These are phyloP conservation scores for Slavum lentiscoides DNA, from an alignment of 2,888 invertebrate genomes.

Conservation along the genomic window DNA sequence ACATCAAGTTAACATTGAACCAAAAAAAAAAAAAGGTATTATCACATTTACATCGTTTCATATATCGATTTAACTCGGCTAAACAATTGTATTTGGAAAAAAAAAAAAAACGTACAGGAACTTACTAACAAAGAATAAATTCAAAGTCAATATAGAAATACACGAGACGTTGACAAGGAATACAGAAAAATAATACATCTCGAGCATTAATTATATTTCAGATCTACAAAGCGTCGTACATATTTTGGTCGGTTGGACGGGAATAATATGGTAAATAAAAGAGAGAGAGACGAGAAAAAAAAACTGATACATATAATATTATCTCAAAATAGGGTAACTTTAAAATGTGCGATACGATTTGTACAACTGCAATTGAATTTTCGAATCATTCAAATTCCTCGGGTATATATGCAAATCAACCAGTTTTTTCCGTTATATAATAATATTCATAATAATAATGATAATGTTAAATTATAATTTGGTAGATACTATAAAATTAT, in stretches of 20 bases:
- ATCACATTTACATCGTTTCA: constrained; percentile 41
- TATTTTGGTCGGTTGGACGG: constrained; percentile 25
- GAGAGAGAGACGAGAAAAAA: neutral
- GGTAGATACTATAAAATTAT: neutral
- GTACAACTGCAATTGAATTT: constrained; percentile 33
- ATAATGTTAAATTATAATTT: neutral
- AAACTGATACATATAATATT: constrained; percentile 30
- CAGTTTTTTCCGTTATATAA: neutral
- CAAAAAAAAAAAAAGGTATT: constrained; percentile 21
- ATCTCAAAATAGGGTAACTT: constrained; percentile 34
- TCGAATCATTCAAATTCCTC: constrained; percentile 13
- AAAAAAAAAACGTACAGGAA: constrained; percentile 34
- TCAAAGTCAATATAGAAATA: constrained; percentile 36
- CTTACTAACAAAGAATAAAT: constrained; percentile 27
- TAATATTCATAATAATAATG: neutral
- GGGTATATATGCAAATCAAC: neutral
- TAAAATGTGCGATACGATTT: constrained; percentile 38
- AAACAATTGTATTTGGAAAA: constrained; percentile 16
- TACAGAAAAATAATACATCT: constrained; percentile 1
- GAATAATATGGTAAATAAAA: constrained; percentile 6
- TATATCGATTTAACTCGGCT: constrained; percentile 23
- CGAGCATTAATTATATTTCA: constrained; percentile 10
- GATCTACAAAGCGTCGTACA: constrained; percentile 17
- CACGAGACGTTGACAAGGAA: constrained; percentile 7
- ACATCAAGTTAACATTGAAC: constrained; percentile 30